Percentiles rank a stretch among this genome's conserved stretches.
phyloP scores from a whole-genome alignment of 2,113 vertebrate genomes.

The Aplodontia rufa region DNA sequence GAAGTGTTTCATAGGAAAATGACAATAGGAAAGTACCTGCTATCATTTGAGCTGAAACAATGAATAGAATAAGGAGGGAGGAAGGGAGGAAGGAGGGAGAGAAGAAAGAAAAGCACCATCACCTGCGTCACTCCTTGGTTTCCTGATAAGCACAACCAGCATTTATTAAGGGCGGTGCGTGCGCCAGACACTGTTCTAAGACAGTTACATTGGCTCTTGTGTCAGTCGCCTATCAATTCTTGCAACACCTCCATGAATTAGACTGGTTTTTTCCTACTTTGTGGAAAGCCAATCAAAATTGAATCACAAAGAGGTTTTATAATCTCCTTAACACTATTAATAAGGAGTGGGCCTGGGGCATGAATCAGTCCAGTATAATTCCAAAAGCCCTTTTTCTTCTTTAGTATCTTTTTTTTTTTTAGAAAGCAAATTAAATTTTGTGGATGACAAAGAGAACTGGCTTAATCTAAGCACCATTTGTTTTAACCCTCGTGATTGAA shows the following conservation, averaged over 20 bases:
- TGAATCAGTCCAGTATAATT: conserved; percentile 12
- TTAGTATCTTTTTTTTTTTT: conserved; percentile 22
- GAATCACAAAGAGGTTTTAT: not conserved
- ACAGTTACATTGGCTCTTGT: not conserved
- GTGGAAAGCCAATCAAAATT: not conserved
- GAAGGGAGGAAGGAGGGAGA: not conserved
- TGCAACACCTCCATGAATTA: not conserved
- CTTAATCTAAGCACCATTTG: conserved; percentile 59
- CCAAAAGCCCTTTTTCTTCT: conserved; percentile 36
- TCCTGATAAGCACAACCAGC: not conserved
- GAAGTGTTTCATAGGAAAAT: not conserved
- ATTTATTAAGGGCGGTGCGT: not conserved
- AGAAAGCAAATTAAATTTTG: conserved; percentile 50
- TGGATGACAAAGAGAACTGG: conserved; percentile 50
- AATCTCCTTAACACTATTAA: conserved; percentile 35
- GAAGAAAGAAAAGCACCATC: not conserved
- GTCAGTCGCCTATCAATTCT: not conserved
- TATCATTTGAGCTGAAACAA: not conserved
- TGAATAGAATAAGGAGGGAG: not conserved
- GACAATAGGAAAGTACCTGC: not conserved
- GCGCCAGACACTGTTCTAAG: not conserved
- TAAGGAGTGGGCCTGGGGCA: not conserved
- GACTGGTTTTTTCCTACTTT: not conserved
- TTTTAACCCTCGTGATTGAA: conserved; percentile 57
- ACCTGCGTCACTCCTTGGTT: not conserved